Evolutionary conservation across 2,797 vertebrate species (phyloP).

Genomic region (Neoniphon sammara): DNA sequence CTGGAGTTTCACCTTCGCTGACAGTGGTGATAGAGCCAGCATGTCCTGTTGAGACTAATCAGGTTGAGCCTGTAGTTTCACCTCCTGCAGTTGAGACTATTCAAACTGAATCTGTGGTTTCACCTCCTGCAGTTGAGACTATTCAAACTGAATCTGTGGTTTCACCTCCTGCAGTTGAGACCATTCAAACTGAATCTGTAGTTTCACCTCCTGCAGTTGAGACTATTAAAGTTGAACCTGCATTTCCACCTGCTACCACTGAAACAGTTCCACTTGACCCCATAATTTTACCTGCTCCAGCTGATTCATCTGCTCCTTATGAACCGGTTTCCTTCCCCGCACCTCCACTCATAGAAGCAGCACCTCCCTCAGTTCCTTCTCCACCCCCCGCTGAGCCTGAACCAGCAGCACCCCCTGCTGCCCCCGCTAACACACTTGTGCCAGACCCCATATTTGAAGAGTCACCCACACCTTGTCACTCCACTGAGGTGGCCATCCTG

Average conservation of each 20-base stretch:
- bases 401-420: not conserved
- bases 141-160: not conserved
- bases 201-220: slow-evolving; percentile 3
- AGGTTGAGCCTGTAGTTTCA: slow-evolving; percentile 21
- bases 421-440: not conserved
- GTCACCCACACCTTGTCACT: slow-evolving; percentile 27
- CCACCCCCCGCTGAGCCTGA: slow-evolving; percentile 9
- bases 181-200: not conserved
- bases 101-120: slow-evolving; percentile 20
- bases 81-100: slow-evolving; percentile 1
- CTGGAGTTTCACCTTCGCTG: not conserved
- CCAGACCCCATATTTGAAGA: slow-evolving; percentile 38
- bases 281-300: not conserved
- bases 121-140: not conserved
- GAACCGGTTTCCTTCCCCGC: not conserved
- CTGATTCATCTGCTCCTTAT: not conserved
- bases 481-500: slow-evolving; percentile 39
- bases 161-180: slow-evolving; percentile 16
- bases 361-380: slow-evolving; percentile 5
- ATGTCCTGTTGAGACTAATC: not conserved
- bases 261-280: slow-evolving; percentile 26
- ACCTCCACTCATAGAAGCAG: slow-evolving; percentile 1
- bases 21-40: slow-evolving; percentile 21
- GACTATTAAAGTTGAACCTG: slow-evolving; percentile 3
- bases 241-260: not conserved